phyloP scores from a whole-genome alignment of 2,113 vertebrate genomes.

The Silurus glanis region DNA sequence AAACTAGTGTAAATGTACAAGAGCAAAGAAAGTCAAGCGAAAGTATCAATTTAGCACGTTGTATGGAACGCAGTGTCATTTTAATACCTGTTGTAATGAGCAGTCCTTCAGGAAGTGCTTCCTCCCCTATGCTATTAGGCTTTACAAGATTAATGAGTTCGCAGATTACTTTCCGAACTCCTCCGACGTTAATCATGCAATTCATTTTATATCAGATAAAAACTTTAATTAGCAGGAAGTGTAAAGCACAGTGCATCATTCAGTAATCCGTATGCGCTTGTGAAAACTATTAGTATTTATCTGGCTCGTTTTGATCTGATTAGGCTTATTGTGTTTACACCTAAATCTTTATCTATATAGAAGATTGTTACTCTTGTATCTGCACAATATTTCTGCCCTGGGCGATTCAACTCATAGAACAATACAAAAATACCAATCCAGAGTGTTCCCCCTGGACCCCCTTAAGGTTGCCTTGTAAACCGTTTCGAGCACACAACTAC shows the following conservation, averaged over 20 bases:
- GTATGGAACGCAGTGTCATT: background rate
- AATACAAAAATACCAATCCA: background rate
- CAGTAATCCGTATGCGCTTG: background rate
- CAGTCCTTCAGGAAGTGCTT: background rate
- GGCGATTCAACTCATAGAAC: background rate
- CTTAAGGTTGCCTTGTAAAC: background rate
- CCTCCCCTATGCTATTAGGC: background rate
- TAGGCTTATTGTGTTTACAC: background rate
- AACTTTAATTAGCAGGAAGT: background rate
- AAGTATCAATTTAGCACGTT: background rate
- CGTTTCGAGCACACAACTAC: background rate
- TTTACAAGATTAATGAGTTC: background rate
- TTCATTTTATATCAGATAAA: background rate
- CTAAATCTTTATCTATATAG: background rate
- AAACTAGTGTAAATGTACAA: background rate
- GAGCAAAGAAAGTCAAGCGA: background rate
- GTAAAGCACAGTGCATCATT: background rate
- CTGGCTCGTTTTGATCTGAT: background rate
- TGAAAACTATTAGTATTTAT: conserved; percentile 4
- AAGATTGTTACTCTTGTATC: background rate
- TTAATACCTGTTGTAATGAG: conserved; percentile 14
- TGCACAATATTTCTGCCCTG: background rate
- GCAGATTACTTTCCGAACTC: background rate
- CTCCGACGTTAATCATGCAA: background rate
- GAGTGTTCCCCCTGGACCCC: background rate